phyloP scores from a whole-genome alignment of 2,797 vertebrate species.

The Anguilla pacifica region DNA sequence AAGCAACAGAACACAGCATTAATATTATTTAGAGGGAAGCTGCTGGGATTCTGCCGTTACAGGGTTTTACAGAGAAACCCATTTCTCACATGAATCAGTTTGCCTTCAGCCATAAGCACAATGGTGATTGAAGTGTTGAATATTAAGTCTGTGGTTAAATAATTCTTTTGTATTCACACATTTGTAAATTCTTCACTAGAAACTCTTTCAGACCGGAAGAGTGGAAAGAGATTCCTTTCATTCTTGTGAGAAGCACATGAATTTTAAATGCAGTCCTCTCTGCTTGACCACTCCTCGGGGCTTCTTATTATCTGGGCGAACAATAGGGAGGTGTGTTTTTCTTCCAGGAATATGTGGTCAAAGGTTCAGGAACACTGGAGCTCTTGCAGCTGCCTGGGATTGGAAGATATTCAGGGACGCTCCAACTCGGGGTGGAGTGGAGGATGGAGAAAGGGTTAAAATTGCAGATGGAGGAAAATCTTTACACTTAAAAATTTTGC shows the following conservation, averaged over 20 bases:
- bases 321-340: background rate
- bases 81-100: background rate
- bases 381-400: background rate
- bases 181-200: background rate
- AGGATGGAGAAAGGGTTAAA: background rate
- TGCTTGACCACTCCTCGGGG: background rate
- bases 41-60: background rate
- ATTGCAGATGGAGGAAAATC: background rate
- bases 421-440: background rate
- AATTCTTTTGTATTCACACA: background rate
- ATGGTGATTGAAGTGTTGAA: background rate
- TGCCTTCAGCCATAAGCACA: background rate
- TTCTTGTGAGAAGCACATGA: background rate
- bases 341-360: background rate
- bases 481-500: background rate
- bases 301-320: background rate
- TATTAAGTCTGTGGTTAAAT: background rate
- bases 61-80: background rate
- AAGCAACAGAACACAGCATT: background rate
- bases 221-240: background rate
- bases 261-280: background rate
- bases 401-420: background rate
- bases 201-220: background rate
- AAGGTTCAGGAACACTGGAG: background rate
- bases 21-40: background rate